Base-by-base conservation (phyloP, 2,888 invertebrate species). In the Thereva nobilitata region DNA sequence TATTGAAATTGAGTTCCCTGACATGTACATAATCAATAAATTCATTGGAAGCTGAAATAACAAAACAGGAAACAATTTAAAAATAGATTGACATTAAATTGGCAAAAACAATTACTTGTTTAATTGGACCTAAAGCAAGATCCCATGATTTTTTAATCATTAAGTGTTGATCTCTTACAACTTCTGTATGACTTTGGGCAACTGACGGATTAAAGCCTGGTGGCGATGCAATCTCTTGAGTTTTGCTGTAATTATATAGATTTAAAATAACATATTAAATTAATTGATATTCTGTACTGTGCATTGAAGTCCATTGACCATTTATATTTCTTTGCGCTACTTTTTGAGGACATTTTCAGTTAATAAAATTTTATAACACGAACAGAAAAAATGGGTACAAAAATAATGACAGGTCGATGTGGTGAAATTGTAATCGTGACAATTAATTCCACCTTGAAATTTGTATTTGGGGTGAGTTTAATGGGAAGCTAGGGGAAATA, bases 1-100 rank as follows among this genome's bases (percentile, higher is more conserved):
- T 75, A 99, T 98, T 0, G 97, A 98, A 75, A 99, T 97, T 0
- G 97, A 96, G 80, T 95, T 97, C 12, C 98, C 98, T 64, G 98
- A 96, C 99, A 99, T 99, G 82, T 98, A 99, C 96, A 99, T 97
- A 68, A 99, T 95, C 79, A 99, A 96, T 70, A 99, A 84, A 82
- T 99, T 99, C 99, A 99, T 99, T 0, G 97, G 97, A 72, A 93
- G 79, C 80, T 81, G 64, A 0, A 69, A 67, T 37, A 8, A n/a
- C n/a, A 23, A 56, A 8, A n/a, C n/a, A 23, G 56, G 38, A n/a
- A 42, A n/a, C n/a, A n/a, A n/a, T n/a, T 23, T 47, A 47, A 64
- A 50, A 41, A 34, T 40, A 4, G n/a, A 8, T 49, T 40, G 5
- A 12, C 35, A 8, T 8, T 7, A 3, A 53, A 10, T 4, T 12